Evolutionary conservation across 35 echinoderm and acorn worm genomes (phyloP), one percentile per base, ranked within the genome.

Genomic region (Eucidaris tribuloides): DNA sequence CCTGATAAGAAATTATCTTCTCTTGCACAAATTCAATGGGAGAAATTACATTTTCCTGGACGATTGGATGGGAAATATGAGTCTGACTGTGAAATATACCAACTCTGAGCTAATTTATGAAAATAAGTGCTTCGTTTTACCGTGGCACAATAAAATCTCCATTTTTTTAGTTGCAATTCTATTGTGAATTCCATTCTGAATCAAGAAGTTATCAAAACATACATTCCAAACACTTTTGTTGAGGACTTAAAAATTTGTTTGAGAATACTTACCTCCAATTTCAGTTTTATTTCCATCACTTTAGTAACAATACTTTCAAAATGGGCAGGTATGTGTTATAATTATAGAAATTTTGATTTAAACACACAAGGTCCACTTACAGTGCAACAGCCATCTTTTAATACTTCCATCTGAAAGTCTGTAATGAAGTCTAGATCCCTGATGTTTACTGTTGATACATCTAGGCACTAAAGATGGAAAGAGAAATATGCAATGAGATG

Each of bases 381-480:
- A 33, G 96, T 99, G 70, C 96, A 99, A 5, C 37, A 62, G 7
- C 66, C 87, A 46, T 88, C 82, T 41, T 83, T 85, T 28, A 79
- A 78, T 30, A 91, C 84, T 45, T 90, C 83, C 60, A 99, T 58
- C 45, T 87, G 81, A 74, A 99, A 99, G 14, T 93, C 91, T 68
- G 96, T 83, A 40, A 70, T 84, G 62, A 99, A 99, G 40, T 99
- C 96, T 24, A 99, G 71, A 79, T 99, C 96, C 24, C 81, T 83
- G 14, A 90, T 65, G 45, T 90, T 80, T 20, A 81, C 85, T 29
- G 82, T 93, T 15, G 82, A 83, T 19, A 99, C 80, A 84, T 99
- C 96, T 56, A 99, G 78, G 49, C 84, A 92, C 96, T 99, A 87
- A 17, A 46, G 86, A 42, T 68, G 42, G 60, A 46, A 82, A 72